Percentiles rank a stretch among this genome's conserved stretches.
Evolutionary conservation across 92 coral and sea anemone species (phyloP).

Genomic region (Actinernus sp.): DNA sequence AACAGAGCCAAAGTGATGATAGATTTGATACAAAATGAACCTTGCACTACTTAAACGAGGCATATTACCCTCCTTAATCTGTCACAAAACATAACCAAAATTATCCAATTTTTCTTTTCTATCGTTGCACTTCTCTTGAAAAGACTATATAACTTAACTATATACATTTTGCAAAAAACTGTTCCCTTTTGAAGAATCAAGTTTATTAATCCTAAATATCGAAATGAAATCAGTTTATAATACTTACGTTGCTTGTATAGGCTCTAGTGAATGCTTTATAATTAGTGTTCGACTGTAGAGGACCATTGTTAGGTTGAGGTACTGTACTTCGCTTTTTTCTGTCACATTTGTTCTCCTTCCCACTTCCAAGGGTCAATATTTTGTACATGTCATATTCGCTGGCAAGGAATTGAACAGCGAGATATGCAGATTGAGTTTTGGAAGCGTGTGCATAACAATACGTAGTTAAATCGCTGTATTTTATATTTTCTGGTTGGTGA

Average conservation of each 20-base stretch:
- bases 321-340: not conserved
- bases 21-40: too few relatives aligned
- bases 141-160: too few relatives aligned
- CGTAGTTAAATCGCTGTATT: slow-evolving; percentile 10
- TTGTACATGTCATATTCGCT: slow-evolving; percentile 31
- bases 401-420: slow-evolving; percentile 58
- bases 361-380: slow-evolving; percentile 56
- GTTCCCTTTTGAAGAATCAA: too few relatives aligned
- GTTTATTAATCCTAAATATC: too few relatives aligned
- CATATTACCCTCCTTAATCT: too few relatives aligned
- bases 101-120: too few relatives aligned
- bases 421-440: slow-evolving; percentile 35
- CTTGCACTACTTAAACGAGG: too few relatives aligned
- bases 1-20: too few relatives aligned
- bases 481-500: not conserved
- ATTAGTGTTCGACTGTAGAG: slow-evolving; percentile 36
- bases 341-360: slow-evolving; percentile 6
- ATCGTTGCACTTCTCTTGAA: too few relatives aligned
- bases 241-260: slow-evolving; percentile 58
- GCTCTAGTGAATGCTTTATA: slow-evolving; percentile 59
- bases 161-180: too few relatives aligned
- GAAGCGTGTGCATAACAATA: slow-evolving; percentile 46
- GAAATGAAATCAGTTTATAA: too few relatives aligned
- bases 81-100: too few relatives aligned
- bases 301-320: slow-evolving; percentile 38